phyloP scores from a whole-genome alignment of 2,888 invertebrate species.

The Agrypnus murinus region DNA sequence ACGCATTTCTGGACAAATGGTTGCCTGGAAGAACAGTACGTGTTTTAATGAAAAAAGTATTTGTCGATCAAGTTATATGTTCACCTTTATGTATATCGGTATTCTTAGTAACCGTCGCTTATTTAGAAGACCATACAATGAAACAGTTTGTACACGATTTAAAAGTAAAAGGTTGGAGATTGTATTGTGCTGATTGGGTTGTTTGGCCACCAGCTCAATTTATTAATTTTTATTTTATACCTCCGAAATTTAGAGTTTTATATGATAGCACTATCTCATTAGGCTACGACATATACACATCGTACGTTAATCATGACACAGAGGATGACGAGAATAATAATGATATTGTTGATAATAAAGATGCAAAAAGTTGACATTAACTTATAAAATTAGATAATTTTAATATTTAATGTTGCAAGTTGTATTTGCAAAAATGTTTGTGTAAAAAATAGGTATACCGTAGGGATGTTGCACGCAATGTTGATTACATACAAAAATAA shows the following conservation, averaged over 20 bases:
- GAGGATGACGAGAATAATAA: neutral
- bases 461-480: too few species aligned
- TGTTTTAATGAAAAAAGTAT: constrained; percentile 83
- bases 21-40: constrained; percentile 80
- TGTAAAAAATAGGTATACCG: too few species aligned
- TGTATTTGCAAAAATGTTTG: too few species aligned
- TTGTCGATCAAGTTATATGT: constrained; percentile 88
- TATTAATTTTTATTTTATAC: constrained; percentile 92
- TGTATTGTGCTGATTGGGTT: constrained; percentile 92
- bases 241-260: constrained; percentile 86
- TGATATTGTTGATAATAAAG: too few species aligned
- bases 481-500: too few species aligned
- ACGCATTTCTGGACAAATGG: constrained; percentile 81
- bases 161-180: constrained; percentile 81
- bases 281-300: constrained; percentile 90
- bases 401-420: constrained; percentile 1
- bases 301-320: constrained; percentile 81
- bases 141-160: constrained; percentile 80
- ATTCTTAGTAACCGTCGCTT: constrained; percentile 85
- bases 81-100: constrained; percentile 86
- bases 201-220: constrained; percentile 96
- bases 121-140: constrained; percentile 79
- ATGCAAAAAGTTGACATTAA: constrained; percentile 8
- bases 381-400: constrained; percentile 5
- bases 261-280: constrained; percentile 91